Percentiles rank a stretch among this genome's conserved stretches.
These are phyloP conservation scores for Plebejus argus DNA, from an alignment of 2,888 invertebrate species.

Conservation along the genomic window DNA sequence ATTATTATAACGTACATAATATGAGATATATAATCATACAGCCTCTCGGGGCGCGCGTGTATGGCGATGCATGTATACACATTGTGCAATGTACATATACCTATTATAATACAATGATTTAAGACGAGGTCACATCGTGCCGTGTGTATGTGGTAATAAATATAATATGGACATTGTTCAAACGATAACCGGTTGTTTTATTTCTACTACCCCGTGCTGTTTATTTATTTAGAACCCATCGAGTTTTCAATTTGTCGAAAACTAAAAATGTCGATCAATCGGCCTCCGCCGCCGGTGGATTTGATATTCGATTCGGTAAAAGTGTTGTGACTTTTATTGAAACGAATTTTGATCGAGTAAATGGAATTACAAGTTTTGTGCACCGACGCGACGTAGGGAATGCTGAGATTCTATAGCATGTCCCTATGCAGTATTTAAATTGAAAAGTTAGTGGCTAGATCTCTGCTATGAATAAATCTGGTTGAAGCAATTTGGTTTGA, in stretches of 20 bases:
- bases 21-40: slow-evolving; percentile 81
- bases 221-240: slow-evolving; percentile 35
- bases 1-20: slow-evolving; percentile 81
- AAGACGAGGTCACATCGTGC: slow-evolving; percentile 95
- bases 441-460: neutral
- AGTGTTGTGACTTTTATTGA: slow-evolving; percentile 19
- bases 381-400: neutral
- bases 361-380: slow-evolving; percentile 20
- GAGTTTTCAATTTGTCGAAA: slow-evolving; percentile 15
- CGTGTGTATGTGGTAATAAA: slow-evolving; percentile 94
- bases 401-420: neutral
- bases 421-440: neutral
- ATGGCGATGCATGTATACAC: slow-evolving; percentile 85
- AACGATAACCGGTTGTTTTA: slow-evolving; percentile 83
- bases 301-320: slow-evolving; percentile 3
- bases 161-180: slow-evolving; percentile 94
- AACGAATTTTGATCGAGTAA: slow-evolving; percentile 21
- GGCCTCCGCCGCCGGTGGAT: neutral
- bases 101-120: slow-evolving; percentile 86
- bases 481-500: neutral
- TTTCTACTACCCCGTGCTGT: slow-evolving; percentile 50
- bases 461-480: neutral
- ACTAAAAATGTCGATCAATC: slow-evolving; percentile 17
- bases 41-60: slow-evolving; percentile 84
- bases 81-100: slow-evolving; percentile 87